Conservation (phyloP, 1,140 invertebrate species). For the Acromyrmex heyeri region DNA sequence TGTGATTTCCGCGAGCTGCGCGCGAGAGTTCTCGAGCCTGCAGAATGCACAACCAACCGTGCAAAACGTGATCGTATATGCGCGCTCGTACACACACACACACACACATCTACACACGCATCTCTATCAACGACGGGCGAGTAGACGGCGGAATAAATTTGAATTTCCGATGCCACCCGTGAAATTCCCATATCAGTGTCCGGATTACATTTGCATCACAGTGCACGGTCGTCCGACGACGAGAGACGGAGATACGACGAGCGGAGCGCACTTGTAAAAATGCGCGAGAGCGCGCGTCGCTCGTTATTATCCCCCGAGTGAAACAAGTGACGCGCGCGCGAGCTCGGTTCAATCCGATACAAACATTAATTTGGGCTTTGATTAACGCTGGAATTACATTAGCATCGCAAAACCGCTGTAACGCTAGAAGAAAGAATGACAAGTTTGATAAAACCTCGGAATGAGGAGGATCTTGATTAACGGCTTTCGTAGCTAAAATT, state of each 20-base stretch:
- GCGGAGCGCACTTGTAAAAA: slow-evolving; percentile 43
- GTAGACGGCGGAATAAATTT: slow-evolving; percentile 68
- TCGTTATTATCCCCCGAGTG: slow-evolving; percentile 39
- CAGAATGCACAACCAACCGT: background rate
- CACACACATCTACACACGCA: background rate
- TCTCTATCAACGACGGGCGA: slow-evolving; percentile 60
- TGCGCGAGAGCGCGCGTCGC: slow-evolving; percentile 50
- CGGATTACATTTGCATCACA: slow-evolving; percentile 66
- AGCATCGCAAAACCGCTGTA: slow-evolving; percentile 51
- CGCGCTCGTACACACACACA: background rate
- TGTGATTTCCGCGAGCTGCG: slow-evolving; percentile 47
- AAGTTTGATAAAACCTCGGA: background rate
- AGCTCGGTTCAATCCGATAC: slow-evolving; percentile 30
- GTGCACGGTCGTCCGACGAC: slow-evolving; percentile 44
- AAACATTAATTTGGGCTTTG: slow-evolving; percentile 58
- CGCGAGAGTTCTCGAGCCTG: slow-evolving; percentile 29
- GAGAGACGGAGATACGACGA: slow-evolving; percentile 41
- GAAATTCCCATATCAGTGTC: slow-evolving; percentile 70
- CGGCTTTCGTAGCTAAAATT: slow-evolving; percentile 10
- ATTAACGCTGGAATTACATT: slow-evolving; percentile 59
- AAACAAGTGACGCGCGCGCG: slow-evolving; percentile 27
- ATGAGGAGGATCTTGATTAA: slow-evolving; percentile 21
- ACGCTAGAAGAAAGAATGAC: background rate
- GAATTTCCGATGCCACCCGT: slow-evolving; percentile 66
- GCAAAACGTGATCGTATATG: background rate